phyloP scores from a whole-genome alignment of 2,888 invertebrate genomes.

The Drosophila algonquin region DNA sequence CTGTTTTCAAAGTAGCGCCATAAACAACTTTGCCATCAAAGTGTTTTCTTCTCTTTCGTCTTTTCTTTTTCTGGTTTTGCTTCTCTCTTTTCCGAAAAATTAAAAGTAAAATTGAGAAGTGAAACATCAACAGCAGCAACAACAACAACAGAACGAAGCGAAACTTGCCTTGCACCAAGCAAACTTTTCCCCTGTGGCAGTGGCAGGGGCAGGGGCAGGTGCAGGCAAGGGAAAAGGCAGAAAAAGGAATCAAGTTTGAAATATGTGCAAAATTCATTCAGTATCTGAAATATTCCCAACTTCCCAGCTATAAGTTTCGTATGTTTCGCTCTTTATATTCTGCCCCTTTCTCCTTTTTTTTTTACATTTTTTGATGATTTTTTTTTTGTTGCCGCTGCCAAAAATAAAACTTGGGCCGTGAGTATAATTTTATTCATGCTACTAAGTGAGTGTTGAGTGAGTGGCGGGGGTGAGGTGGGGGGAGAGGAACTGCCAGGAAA shows the following conservation, averaged over 20 bases:
- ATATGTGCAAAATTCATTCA: conserved; percentile 80
- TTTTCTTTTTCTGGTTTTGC: conserved; percentile 16
- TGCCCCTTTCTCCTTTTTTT: conserved; percentile 1
- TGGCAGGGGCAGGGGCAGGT: neutral
- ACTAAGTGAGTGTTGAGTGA: conserved; percentile 75
- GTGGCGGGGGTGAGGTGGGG: neutral
- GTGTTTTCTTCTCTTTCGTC: conserved; percentile 19
- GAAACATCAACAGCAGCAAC: conserved; percentile 34
- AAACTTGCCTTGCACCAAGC: conserved; percentile 52
- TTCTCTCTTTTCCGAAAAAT: conserved; percentile 54
- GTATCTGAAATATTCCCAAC: conserved; percentile 78
- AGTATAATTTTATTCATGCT: conserved; percentile 79
- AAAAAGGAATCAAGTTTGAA: conserved; percentile 72
- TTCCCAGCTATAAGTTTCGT: conserved; percentile 55
- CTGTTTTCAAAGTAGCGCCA: conserved; percentile 56
- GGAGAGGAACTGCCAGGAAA: neutral
- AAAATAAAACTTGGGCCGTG: conserved; percentile 70
- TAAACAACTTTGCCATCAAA: conserved; percentile 70
- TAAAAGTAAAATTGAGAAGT: conserved; percentile 70
- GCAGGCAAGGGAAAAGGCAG: neutral
- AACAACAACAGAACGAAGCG: conserved; percentile 20
- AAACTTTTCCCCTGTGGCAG: conserved; percentile 53
- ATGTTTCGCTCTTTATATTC: conserved; percentile 32
- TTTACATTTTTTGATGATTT: conserved; percentile 7
- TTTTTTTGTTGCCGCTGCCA: conserved; percentile 34